A percentile compares a stretch with the other conserved stretches of the same genome.
These are phyloP conservation scores for Pristionchus pacificus DNA, from an alignment of 1,140 invertebrate species.

Conservation along the genomic window DNA sequence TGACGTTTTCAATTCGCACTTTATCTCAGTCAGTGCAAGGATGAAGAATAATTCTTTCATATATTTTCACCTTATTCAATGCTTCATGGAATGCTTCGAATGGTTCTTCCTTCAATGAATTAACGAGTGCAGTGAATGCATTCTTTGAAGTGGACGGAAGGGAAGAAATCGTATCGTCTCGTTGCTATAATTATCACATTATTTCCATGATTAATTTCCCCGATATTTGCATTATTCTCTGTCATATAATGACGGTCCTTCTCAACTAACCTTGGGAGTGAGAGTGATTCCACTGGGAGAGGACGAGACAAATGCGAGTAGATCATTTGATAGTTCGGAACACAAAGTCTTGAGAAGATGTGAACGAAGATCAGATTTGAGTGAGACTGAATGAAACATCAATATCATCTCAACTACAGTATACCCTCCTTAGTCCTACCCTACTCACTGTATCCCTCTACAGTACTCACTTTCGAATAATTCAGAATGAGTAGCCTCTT, in stretches of 20 bases:
- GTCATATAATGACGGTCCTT: not conserved
- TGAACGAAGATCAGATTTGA: constrained; percentile 14
- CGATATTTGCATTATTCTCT: too few species aligned
- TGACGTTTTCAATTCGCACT: too few species aligned
- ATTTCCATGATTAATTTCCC: too few species aligned
- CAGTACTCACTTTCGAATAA: constrained; percentile 7
- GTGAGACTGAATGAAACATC: constrained; percentile 6
- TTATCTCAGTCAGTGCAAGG: too few species aligned
- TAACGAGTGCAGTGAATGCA: constrained; percentile 7
- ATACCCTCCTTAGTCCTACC: not conserved
- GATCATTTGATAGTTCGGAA: constrained; percentile 3
- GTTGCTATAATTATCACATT: constrained; percentile 10
- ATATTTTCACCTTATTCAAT: constrained; percentile 6
- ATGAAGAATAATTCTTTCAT: too few species aligned
- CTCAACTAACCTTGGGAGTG: constrained; percentile 22
- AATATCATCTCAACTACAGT: not conserved
- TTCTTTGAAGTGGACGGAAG: constrained; percentile 7
- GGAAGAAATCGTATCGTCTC: constrained; percentile 12
- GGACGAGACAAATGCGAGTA: constrained; percentile 11
- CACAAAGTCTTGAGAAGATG: constrained; percentile 22
- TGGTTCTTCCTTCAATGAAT: constrained; percentile 3
- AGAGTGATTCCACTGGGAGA: constrained; percentile 10
- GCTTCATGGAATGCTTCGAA: constrained; percentile 17
- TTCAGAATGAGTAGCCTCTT: constrained; percentile 13
- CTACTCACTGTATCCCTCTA: too few species aligned